A percentile compares a stretch with the other conserved stretches of the same genome.
Evolutionary conservation across 2,113 vertebrate species (phyloP).

Genomic region (Azemiops feae): DNA sequence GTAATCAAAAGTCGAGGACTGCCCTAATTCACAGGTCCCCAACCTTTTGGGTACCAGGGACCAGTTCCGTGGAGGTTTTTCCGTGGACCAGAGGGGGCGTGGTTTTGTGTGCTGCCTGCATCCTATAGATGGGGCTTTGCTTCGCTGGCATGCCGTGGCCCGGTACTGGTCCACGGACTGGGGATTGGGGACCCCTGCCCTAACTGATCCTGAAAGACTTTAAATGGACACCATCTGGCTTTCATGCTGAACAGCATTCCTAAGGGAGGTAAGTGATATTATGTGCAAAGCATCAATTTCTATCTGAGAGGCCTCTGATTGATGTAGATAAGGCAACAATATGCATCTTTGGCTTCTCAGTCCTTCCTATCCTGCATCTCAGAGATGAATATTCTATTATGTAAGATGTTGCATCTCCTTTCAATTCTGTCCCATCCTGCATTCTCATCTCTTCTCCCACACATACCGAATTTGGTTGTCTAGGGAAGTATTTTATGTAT

Average conservation of each 20-base stretch:
- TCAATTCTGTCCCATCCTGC: neutral
- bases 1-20: neutral
- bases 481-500: neutral
- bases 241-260: neutral
- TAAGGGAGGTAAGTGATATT: neutral
- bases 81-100: too few relatives aligned
- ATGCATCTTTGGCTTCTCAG: neutral
- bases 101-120: too few relatives aligned
- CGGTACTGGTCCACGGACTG: too few relatives aligned
- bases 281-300: neutral
- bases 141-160: too few relatives aligned
- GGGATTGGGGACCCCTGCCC: too few relatives aligned
- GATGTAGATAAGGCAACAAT: neutral
- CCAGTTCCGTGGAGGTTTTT: too few relatives aligned
- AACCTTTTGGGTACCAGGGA: too few relatives aligned
- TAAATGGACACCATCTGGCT: neutral
- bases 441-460: neutral
- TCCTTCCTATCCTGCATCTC: rapidly evolving
- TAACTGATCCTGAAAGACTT: neutral
- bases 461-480: neutral
- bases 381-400: neutral
- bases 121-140: too few relatives aligned
- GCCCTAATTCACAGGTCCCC: too few relatives aligned
- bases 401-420: neutral
- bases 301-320: neutral